Evolutionary conservation across 1,140 invertebrate species (phyloP).

Genomic region (Mamestra configurata): DNA sequence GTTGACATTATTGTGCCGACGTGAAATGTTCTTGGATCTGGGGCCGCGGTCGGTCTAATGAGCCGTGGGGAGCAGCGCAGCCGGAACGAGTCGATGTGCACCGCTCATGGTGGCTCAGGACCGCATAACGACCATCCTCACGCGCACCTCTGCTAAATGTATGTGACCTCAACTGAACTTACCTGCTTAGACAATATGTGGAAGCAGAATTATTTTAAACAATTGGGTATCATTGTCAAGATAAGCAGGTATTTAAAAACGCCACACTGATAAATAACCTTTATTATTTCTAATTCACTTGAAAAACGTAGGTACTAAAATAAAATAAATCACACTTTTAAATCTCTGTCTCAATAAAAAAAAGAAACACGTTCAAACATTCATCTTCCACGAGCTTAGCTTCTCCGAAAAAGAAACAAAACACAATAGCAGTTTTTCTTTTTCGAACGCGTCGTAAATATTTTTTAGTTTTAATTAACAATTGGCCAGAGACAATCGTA

Average conservation of each 20-base stretch:
- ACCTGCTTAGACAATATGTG: conserved; percentile 11
- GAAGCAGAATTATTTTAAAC: background rate
- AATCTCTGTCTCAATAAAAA: conserved; percentile 5
- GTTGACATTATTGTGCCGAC: conserved; percentile 28
- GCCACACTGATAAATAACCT: background rate
- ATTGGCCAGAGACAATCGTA: conserved; percentile 12
- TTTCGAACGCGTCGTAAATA: conserved; percentile 18
- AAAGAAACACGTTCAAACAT: background rate
- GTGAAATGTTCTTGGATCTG: conserved; percentile 45
- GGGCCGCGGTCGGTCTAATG: conserved; percentile 48
- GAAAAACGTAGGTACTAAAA: background rate
- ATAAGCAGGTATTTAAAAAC: background rate
- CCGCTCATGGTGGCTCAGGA: conserved; percentile 9
- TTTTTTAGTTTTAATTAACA: conserved; percentile 27
- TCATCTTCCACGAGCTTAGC: conserved; percentile 14
- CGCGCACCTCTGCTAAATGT: conserved; percentile 21
- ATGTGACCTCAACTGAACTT: conserved; percentile 26
- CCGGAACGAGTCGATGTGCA: conserved; percentile 48
- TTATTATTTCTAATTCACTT: background rate
- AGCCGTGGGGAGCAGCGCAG: conserved; percentile 39
- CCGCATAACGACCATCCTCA: conserved; percentile 50
- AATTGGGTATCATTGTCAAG: background rate
- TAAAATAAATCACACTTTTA: conserved; percentile 7
- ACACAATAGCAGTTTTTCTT: conserved; percentile 3
- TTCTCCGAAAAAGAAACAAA: conserved; percentile 9